Conservation (phyloP, 2,113 vertebrate species). For the Pholis gunnellus region DNA sequence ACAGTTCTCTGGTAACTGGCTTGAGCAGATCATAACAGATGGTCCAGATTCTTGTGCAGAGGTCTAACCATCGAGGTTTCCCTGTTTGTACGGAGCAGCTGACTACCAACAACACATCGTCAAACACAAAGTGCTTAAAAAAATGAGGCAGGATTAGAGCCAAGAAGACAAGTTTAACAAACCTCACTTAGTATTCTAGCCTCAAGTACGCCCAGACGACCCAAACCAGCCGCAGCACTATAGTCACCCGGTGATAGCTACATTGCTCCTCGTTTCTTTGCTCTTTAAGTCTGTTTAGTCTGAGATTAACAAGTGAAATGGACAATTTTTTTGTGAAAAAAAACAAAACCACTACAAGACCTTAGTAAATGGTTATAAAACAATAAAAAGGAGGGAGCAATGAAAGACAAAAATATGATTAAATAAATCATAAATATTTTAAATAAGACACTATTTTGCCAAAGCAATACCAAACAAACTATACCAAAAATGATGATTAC, state of each 20-base stretch:
- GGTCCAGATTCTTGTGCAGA: not conserved
- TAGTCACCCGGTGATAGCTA: constrained; percentile 3
- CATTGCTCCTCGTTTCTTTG: constrained; percentile 10
- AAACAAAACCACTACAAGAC: not conserved
- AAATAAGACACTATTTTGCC: not conserved
- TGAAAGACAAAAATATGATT: not conserved
- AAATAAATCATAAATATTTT: not conserved
- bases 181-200: constrained; percentile 46
- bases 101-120: not conserved
- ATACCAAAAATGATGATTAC: not conserved
- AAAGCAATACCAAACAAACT: not conserved
- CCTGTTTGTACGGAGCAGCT: constrained; percentile 38
- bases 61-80: not conserved
- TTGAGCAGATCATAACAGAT: not conserved
- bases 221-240: constrained; percentile 43
- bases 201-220: constrained; percentile 2
- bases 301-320: not conserved
- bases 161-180: constrained; percentile 25
- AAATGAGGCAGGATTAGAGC: constrained; percentile 4
- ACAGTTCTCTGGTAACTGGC: not conserved
- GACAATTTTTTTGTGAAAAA: not conserved
- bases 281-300: constrained; percentile 6
- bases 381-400: not conserved
- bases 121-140: constrained; percentile 31
- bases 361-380: not conserved